phyloP scores from a whole-genome alignment of 30 jellyfish, hydroid and myxozoan genomes.

The Chironex yamaguchii region DNA sequence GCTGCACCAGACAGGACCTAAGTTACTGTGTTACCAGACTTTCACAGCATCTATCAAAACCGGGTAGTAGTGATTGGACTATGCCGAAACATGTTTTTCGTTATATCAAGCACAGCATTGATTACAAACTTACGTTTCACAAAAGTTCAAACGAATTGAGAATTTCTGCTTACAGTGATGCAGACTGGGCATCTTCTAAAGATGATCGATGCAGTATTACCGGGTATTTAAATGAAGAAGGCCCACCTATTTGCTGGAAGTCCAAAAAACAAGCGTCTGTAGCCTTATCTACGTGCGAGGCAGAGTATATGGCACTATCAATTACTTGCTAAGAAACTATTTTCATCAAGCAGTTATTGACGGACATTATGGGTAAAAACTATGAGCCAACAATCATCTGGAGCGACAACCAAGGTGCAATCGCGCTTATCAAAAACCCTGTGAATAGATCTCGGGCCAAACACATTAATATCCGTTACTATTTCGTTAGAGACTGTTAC shows the following conservation, averaged over 20 bases:
- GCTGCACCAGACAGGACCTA: constrained; percentile 18
- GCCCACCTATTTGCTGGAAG: constrained; percentile 57
- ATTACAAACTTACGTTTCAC: constrained; percentile 4
- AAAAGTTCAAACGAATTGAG: constrained; percentile 19
- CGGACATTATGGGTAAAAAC: not conserved
- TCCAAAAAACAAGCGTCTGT: constrained; percentile 50
- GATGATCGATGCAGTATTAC: constrained; percentile 57
- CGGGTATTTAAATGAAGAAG: constrained; percentile 54
- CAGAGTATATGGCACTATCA: constrained; percentile 29
- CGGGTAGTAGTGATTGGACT: not conserved
- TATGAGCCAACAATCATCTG: not conserved
- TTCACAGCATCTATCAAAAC: constrained; percentile 25
- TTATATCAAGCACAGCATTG: constrained; percentile 33
- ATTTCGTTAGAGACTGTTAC: constrained; percentile 52
- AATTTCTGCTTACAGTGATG: constrained; percentile 42
- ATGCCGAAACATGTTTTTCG: constrained; percentile 39
- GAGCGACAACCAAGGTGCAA: constrained; percentile 11
- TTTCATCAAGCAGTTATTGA: not conserved
- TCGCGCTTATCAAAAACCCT: not conserved
- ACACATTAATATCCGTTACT: constrained; percentile 65
- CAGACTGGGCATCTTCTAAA: constrained; percentile 70
- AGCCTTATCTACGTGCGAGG: constrained; percentile 52
- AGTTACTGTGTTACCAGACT: constrained; percentile 43
- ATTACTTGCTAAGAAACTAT: not conserved
- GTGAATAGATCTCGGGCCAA: not conserved